These are phyloP conservation scores for Abscondita cerata DNA, from an alignment of 2,888 invertebrate species.

Conservation along the genomic window DNA sequence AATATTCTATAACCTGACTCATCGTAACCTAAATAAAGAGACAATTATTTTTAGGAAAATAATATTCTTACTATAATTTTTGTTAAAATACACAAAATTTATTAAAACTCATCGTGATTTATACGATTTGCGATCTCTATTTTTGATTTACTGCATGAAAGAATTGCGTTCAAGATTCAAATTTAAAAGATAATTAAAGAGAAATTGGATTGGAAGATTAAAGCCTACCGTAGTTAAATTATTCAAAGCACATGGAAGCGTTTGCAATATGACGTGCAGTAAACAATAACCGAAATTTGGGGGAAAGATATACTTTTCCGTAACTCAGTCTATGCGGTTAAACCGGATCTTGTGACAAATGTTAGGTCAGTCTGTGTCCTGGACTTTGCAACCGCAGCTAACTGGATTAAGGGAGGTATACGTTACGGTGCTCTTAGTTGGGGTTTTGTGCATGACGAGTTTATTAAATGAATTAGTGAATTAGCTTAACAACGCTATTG, in stretches of 20 bases:
- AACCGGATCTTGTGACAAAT: slow-evolving; percentile 53
- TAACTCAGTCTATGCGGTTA: slow-evolving; percentile 35
- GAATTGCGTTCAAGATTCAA: too few species aligned
- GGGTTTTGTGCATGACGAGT: slow-evolving; percentile 55
- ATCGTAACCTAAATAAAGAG: too few species aligned
- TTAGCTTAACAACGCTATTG: slow-evolving; percentile 22
- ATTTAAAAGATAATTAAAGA: too few species aligned
- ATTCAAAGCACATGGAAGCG: background rate
- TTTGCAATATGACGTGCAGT: slow-evolving; percentile 19
- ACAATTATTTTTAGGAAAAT: too few species aligned
- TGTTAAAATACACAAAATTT: too few species aligned
- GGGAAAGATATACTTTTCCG: slow-evolving; percentile 38
- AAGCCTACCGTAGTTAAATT: background rate
- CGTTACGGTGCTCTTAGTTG: slow-evolving; percentile 49
- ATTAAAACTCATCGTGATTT: too few species aligned
- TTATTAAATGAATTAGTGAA: slow-evolving; percentile 53
- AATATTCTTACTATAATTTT: too few species aligned
- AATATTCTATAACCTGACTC: too few species aligned
- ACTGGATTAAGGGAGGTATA: slow-evolving; percentile 54
- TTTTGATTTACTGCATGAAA: too few species aligned
- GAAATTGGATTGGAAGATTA: too few species aligned
- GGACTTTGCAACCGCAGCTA: slow-evolving; percentile 52
- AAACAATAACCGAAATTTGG: slow-evolving; percentile 35
- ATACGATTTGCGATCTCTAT: too few species aligned
- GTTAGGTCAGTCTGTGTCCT: slow-evolving; percentile 52